Percentiles rank a stretch among this genome's conserved stretches.
Evolutionary conservation across 2,888 invertebrate species (phyloP).

Genomic region (Seira sanloemensis): DNA sequence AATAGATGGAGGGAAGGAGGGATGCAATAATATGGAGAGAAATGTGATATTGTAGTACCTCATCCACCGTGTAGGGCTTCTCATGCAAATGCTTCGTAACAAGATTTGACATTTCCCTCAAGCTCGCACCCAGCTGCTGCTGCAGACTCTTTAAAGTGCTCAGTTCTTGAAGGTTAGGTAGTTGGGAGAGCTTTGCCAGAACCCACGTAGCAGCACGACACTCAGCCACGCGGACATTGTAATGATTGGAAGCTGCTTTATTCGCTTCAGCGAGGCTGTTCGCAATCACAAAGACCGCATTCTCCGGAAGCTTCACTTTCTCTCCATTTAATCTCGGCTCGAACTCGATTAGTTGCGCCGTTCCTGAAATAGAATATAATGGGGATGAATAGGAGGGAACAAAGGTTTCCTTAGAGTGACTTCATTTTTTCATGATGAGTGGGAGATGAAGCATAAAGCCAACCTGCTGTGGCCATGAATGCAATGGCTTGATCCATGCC

Average conservation of each 20-base stretch:
- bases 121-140: conserved; percentile 79
- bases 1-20: too few relatives aligned
- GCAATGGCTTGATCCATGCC: conserved; percentile 99
- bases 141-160: conserved; percentile 86
- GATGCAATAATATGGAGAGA: neutral
- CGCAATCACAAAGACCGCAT: conserved; percentile 93
- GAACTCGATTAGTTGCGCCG: conserved; percentile 95
- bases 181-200: conserved; percentile 80
- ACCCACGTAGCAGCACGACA: conserved; percentile 93
- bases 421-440: too few relatives aligned
- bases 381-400: too few relatives aligned
- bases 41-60: conserved; percentile 78
- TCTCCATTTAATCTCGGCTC: conserved; percentile 85
- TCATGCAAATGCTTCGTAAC: conserved; percentile 82
- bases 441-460: neutral
- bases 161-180: conserved; percentile 81
- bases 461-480: conserved; percentile 84
- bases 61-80: conserved; percentile 82
- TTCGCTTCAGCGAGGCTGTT: conserved; percentile 92
- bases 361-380: conserved; percentile 78
- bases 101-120: conserved; percentile 82
- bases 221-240: conserved; percentile 95
- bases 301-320: conserved; percentile 87
- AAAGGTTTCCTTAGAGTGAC: neutral
- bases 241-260: conserved; percentile 92